Percentiles rank a stretch among this genome's conserved stretches.
These are phyloP conservation scores for Octomys mimax DNA, from an alignment of 2,797 vertebrate genomes.

Conservation along the genomic window DNA sequence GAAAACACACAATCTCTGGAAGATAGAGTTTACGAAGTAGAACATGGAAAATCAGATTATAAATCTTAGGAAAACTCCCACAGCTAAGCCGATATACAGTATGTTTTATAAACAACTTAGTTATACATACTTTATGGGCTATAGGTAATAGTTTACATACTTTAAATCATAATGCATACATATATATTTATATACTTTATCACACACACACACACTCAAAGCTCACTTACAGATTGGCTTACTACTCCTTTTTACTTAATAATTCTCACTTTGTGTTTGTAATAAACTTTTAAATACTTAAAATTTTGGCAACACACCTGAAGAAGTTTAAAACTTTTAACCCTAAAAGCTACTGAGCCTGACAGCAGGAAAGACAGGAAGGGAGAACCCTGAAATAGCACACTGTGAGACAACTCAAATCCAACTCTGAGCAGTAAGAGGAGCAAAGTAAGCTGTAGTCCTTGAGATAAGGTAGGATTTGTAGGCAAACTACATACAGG, in stretches of 20 bases:
- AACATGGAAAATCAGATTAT: conserved; percentile 16
- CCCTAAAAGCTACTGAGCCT: background rate
- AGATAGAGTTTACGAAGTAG: background rate
- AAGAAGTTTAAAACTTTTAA: conserved; percentile 43
- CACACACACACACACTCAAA: background rate
- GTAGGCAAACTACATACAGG: background rate
- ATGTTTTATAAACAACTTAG: background rate
- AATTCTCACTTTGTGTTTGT: background rate
- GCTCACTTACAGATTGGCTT: background rate
- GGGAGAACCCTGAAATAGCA: background rate
- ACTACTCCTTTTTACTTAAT: background rate
- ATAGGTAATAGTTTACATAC: background rate
- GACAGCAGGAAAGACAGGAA: background rate
- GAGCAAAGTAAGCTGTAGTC: background rate
- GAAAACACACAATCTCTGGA: conserved; percentile 1
- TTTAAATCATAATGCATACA: background rate
- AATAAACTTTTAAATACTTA: background rate
- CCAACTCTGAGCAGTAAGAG: background rate
- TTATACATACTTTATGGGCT: background rate
- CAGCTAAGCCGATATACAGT: background rate
- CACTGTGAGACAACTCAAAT: background rate
- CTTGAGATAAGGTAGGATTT: background rate
- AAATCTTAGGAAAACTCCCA: conserved; percentile 22
- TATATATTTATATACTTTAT: background rate
- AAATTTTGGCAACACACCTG: background rate